Evolutionary conservation across 2,888 invertebrate genomes (phyloP).

Genomic region (Bellardia pandia): DNA sequence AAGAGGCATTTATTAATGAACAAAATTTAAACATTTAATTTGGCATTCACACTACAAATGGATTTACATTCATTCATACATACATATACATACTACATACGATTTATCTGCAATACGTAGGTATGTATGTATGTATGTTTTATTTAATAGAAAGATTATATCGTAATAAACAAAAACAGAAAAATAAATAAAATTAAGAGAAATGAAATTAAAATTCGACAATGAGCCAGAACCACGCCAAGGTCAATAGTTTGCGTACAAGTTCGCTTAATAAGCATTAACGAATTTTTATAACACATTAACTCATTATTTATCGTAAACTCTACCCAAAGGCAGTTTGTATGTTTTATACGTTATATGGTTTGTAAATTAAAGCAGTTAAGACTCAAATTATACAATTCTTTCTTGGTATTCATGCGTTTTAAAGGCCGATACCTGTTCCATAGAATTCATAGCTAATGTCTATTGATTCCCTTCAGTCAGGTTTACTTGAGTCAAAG

Average conservation of each 20-base stretch:
- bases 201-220: slow-evolving; percentile 41
- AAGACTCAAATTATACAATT: no score
- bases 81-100: background rate
- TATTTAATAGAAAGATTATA: slow-evolving; percentile 32
- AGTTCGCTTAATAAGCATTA: slow-evolving; percentile 38
- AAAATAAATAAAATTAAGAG: slow-evolving; percentile 33
- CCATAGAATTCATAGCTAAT: no score
- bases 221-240: slow-evolving; percentile 55
- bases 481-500: no score
- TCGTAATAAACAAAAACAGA: slow-evolving; percentile 22
- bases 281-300: slow-evolving; percentile 29
- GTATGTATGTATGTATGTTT: background rate
- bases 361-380: no score
- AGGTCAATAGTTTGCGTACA: slow-evolving; percentile 61
- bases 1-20: slow-evolving; percentile 60
- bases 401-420: no score
- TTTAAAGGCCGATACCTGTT: no score
- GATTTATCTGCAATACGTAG: background rate
- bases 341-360: background rate
- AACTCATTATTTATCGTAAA: slow-evolving; percentile 3
- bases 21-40: slow-evolving; percentile 49
- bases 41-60: slow-evolving; percentile 33
- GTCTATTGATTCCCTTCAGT: no score
- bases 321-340: background rate
- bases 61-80: slow-evolving; percentile 33